Percentiles rank a stretch among this genome's conserved stretches.
phyloP scores from a whole-genome alignment of 1,140 invertebrate species.

The Drosophila cardini region DNA sequence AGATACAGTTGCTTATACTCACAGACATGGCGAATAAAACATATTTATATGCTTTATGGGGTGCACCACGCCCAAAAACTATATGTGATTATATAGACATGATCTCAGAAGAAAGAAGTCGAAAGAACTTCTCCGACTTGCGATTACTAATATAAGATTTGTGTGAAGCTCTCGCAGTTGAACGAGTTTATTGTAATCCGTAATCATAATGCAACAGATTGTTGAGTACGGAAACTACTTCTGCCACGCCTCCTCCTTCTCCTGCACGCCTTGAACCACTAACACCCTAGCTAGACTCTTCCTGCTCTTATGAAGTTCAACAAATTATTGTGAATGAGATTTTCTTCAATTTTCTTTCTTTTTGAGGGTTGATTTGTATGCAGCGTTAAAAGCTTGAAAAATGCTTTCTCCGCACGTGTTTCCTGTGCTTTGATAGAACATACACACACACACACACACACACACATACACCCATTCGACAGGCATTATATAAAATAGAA shows the following conservation, averaged over 20 bases:
- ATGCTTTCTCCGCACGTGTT: conserved; percentile 82
- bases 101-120: too few species aligned
- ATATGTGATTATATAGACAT: too few species aligned
- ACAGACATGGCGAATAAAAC: too few species aligned
- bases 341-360: conserved; percentile 45
- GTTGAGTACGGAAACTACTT: conserved; percentile 39
- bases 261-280: not conserved
- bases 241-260: not conserved
- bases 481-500: conserved; percentile 81
- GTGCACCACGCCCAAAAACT: too few species aligned
- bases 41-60: too few species aligned
- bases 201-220: conserved; percentile 77
- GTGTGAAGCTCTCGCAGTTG: conserved; percentile 9
- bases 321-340: conserved; percentile 81
- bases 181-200: conserved; percentile 29
- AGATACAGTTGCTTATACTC: too few species aligned
- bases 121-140: not conserved
- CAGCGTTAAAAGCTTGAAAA: conserved; percentile 83
- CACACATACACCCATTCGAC: conserved; percentile 47
- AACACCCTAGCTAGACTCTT: conserved; percentile 20
- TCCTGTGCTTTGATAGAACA: conserved; percentile 78
- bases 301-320: conserved; percentile 75
- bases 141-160: conserved; percentile 47
- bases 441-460: conserved; percentile 35
- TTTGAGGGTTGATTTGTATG: conserved; percentile 81